Base-by-base conservation (phyloP, 2,113 vertebrate species). In the Leptobrachium leishanense region DNA sequence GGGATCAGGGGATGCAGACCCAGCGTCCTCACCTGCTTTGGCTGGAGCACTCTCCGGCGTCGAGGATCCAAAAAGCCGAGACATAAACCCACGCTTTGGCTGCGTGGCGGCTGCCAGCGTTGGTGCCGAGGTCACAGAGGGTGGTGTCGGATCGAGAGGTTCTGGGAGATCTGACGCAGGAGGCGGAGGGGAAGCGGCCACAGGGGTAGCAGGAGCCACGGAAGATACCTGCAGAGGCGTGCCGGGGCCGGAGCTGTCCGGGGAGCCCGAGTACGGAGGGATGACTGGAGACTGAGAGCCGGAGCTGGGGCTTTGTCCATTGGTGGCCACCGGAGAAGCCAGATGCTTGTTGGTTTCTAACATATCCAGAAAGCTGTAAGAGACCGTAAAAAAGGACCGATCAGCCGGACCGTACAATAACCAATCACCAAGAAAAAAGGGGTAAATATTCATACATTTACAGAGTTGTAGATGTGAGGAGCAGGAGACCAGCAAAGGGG, bases 241-340 rank as follows among this genome's bases (percentile, higher is more conserved):
- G 84, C 95, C 85, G 0, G 98, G 96, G 81, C 95, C 97, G 81
- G 96, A 98, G 87, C 95, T 97, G 82, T 92, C 94, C 0, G 96
- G 95, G 0, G 96, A 97, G 0, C 92, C 84, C 0, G 93, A 85
- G n/a, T 94, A 94, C 0, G 89, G 92, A 4, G 95, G 93, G 0
- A 96, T 91, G 0, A 95, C 82, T 0, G 98, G 98, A 0, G 97
- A 99, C 90, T 97, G 97, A 39, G 96, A 98, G 67, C 96, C 96
- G 0, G 96, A 97, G 15, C 96, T 95, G 0, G 95, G 95, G 85
- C 95, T 98, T 84, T 98, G 97, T 31, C 96, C 97, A 0, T 98
- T 96, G 2, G 95, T 82, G 0, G 94, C 86, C 3, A 89, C 87
- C 0, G 96, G 94, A 0, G 94, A 95, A 0, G 86, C 75, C 0